Evolutionary conservation across 92 coral and sea anemone genomes (phyloP), one percentile per base, ranked within the genome.

Genomic region (Epizoanthus ramosus): DNA sequence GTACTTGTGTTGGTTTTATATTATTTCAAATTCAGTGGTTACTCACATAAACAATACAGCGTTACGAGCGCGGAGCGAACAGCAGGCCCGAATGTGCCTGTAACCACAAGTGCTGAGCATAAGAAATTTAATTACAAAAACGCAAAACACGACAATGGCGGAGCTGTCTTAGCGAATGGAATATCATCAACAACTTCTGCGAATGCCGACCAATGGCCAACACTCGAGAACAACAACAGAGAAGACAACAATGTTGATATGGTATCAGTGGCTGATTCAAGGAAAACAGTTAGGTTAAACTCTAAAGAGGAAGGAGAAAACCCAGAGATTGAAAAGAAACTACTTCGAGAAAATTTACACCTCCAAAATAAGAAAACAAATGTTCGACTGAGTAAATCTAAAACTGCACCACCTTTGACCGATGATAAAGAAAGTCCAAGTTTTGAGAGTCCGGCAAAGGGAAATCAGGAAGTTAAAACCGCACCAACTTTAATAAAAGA

Each of bases 1-100:
- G 28, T 77, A 35, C 13, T 77, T 77, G 5, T 77, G 21, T 10
- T 61, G 19, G 41, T 61, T 77, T 35, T 77, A 24, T 77, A 60
- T 22, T 77, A 43, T 41, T 47, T 77, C 4, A 60, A 21, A 77
- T 37, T 69, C 2, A 39, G 14, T 33, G 35, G 15, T 10, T 5
- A 18, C 35, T 57, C 24, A 9, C 54, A 21, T 23, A 15, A 59
- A 58, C 53, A 59, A 5, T 41, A 59, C 21, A 17, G 8, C 9
- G 37, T 31, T 58, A 4, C 24, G 4, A 35, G 21, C 5, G 80
- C 9, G 57, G 33, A 75, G 54, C 54, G 8, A 35, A 23, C 22
- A 7, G 16, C 65, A 56, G 35, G 39, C n/a, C 17, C n/a, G 25
- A 17, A 22, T 5, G 15, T 64, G 41, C 35, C 28, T 22, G 68